phyloP scores from a whole-genome alignment of 2,888 invertebrate species.

The Parnassius apollo region DNA sequence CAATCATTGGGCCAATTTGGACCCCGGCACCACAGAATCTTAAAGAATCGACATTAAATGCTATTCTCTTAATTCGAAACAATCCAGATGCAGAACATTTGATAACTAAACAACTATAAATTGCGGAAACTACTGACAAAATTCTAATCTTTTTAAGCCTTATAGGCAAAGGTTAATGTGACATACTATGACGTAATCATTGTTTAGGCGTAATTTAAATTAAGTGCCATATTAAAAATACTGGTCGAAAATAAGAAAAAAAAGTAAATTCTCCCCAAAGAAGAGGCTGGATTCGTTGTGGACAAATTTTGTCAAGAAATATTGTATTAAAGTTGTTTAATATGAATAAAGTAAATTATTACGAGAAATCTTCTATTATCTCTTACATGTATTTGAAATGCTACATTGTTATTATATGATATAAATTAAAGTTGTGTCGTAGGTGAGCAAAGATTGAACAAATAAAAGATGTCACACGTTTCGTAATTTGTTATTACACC shows the following conservation, averaged over 20 bases:
- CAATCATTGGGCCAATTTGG: constrained; percentile 76
- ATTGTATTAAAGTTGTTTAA: constrained; percentile 30
- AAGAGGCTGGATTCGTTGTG: constrained; percentile 58
- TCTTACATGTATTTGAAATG: constrained; percentile 8
- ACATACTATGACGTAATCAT: constrained; percentile 10
- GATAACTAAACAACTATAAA: constrained; percentile 14
- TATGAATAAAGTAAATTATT: constrained; percentile 7
- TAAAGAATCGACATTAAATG: constrained; percentile 58
- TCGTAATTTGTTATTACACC: too few species aligned
- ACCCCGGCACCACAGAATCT: constrained; percentile 54
- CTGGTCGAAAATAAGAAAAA: constrained; percentile 24
- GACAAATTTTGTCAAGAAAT: constrained; percentile 33
- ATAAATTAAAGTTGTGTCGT: constrained; percentile 15
- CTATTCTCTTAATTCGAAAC: constrained; percentile 59
- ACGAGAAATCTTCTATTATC: constrained; percentile 5
- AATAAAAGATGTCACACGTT: constrained; percentile 6
- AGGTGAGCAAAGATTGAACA: constrained; percentile 22
- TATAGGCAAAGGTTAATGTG: constrained; percentile 5
- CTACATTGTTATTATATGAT: constrained; percentile 3
- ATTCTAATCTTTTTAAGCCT: background rate
- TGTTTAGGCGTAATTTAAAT: constrained; percentile 16
- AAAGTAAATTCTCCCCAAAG: constrained; percentile 40
- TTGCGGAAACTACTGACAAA: background rate
- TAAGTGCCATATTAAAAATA: constrained; percentile 48
- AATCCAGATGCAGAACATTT: constrained; percentile 32